phyloP scores from a whole-genome alignment of 23 tunicate species.

The Trididemnum clinides region DNA sequence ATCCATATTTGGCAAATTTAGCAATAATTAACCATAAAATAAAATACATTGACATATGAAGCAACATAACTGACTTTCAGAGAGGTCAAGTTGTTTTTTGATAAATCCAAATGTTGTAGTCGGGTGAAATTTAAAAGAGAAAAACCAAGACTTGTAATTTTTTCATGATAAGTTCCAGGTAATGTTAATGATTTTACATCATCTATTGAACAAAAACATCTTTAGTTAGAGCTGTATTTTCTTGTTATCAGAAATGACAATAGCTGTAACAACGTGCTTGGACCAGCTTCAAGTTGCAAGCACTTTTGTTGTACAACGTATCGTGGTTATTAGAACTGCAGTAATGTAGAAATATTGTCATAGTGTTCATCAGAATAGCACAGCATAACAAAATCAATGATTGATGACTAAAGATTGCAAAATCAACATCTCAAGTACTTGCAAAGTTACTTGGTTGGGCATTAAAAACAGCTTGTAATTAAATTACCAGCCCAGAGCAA shows the following conservation, averaged over 20 bases:
- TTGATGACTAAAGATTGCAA: too few relatives aligned
- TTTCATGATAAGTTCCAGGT: constrained; percentile 93
- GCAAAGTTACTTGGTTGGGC: too few relatives aligned
- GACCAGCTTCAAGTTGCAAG: not conserved
- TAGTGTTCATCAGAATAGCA: too few relatives aligned
- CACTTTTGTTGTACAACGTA: not conserved
- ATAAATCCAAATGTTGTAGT: constrained; percentile 70
- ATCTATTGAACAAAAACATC: constrained; percentile 27
- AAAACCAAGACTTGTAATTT: constrained; percentile 73
- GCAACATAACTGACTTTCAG: constrained; percentile 75
- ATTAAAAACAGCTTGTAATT: too few relatives aligned
- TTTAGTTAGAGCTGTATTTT: not conserved
- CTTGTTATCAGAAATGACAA: not conserved
- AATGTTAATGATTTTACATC: constrained; percentile 80
- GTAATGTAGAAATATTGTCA: not conserved
- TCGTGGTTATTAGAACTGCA: not conserved
- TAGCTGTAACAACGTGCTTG: not conserved
- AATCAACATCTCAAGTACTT: too few relatives aligned
- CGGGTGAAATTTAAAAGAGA: constrained; percentile 77
- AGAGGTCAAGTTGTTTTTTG: constrained; percentile 73
- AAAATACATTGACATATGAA: too few relatives aligned
- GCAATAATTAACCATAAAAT: too few relatives aligned
- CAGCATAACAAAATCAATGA: too few relatives aligned
- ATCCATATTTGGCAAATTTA: too few relatives aligned
- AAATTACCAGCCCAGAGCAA: too few relatives aligned